A percentile compares a stretch with the other conserved stretches of the same genome.
Conservation (phyloP, 2,797 vertebrate genomes). For the Falco cherrug region DNA sequence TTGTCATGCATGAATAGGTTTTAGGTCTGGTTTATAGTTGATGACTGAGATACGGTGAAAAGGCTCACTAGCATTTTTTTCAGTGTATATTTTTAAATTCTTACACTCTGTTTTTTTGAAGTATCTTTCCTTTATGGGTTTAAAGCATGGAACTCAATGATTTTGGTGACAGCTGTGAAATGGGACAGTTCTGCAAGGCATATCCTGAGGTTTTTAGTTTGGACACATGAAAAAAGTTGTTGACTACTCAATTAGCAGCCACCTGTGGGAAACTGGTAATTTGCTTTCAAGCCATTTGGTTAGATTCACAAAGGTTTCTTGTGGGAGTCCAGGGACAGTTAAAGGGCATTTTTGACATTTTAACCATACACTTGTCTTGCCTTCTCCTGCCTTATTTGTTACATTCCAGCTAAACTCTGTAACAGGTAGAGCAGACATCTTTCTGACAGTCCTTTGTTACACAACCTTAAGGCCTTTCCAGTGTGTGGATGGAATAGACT, state of each 20-base stretch:
- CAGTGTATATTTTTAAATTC: not conserved
- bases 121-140: not conserved
- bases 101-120: not conserved
- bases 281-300: not conserved
- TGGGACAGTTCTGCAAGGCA: not conserved
- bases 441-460: not conserved
- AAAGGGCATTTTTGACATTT: not conserved
- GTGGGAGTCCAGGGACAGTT: not conserved
- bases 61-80: not conserved
- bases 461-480: not conserved
- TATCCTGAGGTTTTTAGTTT: not conserved
- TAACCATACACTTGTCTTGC: not conserved
- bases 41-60: not conserved
- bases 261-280: not conserved
- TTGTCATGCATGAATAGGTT: not conserved
- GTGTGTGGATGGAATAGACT: not conserved
- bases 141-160: not conserved
- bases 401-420: not conserved
- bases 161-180: not conserved
- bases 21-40: not conserved
- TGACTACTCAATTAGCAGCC: not conserved
- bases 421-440: not conserved
- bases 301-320: not conserved
- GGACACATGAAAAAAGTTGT: not conserved
- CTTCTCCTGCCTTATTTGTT: not conserved